These are phyloP conservation scores for Micromussa lordhowensis DNA, from an alignment of 92 coral and sea anemone species.

Conservation along the genomic window DNA sequence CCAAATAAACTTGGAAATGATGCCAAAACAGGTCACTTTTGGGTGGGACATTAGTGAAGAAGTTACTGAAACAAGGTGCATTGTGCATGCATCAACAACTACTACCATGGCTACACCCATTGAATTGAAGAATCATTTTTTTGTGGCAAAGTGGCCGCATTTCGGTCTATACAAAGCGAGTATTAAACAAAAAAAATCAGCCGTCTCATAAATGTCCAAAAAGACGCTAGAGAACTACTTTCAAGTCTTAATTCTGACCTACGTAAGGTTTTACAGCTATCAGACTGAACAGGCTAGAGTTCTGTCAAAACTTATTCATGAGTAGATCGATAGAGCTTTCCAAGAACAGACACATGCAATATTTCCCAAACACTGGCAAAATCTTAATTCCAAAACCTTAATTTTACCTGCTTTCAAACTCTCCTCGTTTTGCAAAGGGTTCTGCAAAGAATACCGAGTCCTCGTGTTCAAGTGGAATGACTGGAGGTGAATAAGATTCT, in stretches of 20 bases:
- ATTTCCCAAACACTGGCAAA: not conserved
- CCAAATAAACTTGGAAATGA: not conserved
- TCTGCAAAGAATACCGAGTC: slow-evolving; percentile 82
- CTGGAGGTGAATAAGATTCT: slow-evolving; percentile 79
- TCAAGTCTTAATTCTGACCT: too few relatives aligned
- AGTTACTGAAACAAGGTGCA: not conserved
- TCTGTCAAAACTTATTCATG: not conserved
- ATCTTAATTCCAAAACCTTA: too few relatives aligned
- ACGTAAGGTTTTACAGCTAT: not conserved
- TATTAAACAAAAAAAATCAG: not conserved
- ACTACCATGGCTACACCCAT: not conserved
- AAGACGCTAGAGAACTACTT: not conserved
- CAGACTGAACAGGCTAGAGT: not conserved
- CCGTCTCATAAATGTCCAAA: not conserved
- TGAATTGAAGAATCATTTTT: not conserved
- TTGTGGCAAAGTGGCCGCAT: not conserved
- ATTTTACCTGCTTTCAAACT: slow-evolving; percentile 74
- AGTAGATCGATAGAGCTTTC: not conserved
- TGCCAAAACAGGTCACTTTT: not conserved
- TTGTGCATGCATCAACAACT: not conserved
- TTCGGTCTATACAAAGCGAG: not conserved
- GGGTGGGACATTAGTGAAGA: not conserved
- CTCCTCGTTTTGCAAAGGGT: slow-evolving; percentile 71
- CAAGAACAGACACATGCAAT: not conserved
- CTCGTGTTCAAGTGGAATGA: slow-evolving; percentile 76